Evolutionary conservation across 2,797 vertebrate species (phyloP).

Genomic region (Poeciliopsis gracilis): DNA sequence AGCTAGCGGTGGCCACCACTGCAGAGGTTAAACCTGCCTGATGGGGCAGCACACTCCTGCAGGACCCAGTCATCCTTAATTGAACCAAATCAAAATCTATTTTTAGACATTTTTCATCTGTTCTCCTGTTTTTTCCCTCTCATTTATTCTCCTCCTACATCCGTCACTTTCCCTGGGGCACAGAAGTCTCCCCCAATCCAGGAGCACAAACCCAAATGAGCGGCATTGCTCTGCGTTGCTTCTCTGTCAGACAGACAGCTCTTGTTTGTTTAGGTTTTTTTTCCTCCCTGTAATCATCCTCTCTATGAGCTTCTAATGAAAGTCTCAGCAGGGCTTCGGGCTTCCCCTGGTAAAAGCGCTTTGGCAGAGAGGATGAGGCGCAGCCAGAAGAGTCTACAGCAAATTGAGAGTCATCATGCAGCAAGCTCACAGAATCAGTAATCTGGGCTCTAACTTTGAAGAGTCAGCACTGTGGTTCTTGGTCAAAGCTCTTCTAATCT

Average conservation of each 20-base stretch:
- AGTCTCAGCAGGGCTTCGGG: constrained; percentile 51
- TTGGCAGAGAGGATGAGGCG: constrained; percentile 40
- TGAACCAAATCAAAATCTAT: constrained; percentile 4
- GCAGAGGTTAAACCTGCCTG: neutral
- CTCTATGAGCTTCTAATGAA: constrained; percentile 61
- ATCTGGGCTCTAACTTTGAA: constrained; percentile 32
- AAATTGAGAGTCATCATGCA: constrained; percentile 36
- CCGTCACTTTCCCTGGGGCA: constrained; percentile 1
- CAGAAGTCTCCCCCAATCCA: constrained; percentile 12
- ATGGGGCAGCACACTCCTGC: neutral
- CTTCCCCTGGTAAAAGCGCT: constrained; percentile 38
- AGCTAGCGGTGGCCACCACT: neutral
- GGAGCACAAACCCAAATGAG: constrained; percentile 16
- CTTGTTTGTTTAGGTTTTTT: constrained; percentile 42
- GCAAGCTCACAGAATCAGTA: constrained; percentile 27
- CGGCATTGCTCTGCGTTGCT: constrained; percentile 18
- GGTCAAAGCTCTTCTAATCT: constrained; percentile 27
- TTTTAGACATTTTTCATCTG: neutral
- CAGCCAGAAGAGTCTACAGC: constrained; percentile 20
- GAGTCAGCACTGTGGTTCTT: constrained; percentile 40
- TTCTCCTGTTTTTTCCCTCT: constrained; percentile 9
- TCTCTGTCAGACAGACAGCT: constrained; percentile 38
- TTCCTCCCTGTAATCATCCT: constrained; percentile 51
- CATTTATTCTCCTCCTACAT: neutral
- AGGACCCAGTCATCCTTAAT: constrained; percentile 1